Conservation (phyloP, 2,113 vertebrate genomes). For the Oplegnathus fasciatus region DNA sequence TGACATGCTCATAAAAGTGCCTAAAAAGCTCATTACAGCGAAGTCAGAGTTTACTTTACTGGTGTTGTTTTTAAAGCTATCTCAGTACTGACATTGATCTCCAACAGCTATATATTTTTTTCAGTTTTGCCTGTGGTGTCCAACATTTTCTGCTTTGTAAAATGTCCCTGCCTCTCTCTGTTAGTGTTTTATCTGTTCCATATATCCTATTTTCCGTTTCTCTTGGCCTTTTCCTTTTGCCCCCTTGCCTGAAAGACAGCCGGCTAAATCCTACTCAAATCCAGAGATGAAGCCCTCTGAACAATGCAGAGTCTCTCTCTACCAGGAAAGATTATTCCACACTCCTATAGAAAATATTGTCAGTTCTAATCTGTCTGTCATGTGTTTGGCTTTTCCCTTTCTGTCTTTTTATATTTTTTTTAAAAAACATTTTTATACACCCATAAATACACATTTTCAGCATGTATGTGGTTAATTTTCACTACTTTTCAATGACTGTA, state of each 20-base stretch:
- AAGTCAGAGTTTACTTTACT: neutral
- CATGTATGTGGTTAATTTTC: neutral
- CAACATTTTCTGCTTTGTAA: neutral
- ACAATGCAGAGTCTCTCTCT: conserved; percentile 23
- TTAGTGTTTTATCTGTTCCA: conserved; percentile 12
- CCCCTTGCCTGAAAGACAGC: conserved; percentile 22
- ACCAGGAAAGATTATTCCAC: conserved; percentile 27
- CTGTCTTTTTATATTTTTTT: neutral
- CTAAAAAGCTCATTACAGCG: neutral
- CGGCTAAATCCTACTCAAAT: conserved; percentile 53
- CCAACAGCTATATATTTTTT: neutral
- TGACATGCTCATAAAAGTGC: neutral
- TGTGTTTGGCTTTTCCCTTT: neutral
- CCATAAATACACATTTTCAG: neutral
- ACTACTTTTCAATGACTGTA: conserved; percentile 1
- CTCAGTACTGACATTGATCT: neutral
- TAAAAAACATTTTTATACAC: neutral
- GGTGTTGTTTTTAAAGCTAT: neutral
- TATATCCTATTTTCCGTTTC: conserved; percentile 22
- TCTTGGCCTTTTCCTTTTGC: conserved; percentile 37
- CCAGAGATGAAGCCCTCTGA: conserved; percentile 46
- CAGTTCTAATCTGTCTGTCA: conserved; percentile 1
- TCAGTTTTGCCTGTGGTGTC: neutral
- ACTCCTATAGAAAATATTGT: conserved; percentile 20
- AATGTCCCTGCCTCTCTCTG: neutral